phyloP scores from a whole-genome alignment of 2,797 vertebrate genomes.

The Merluccius polli region DNA sequence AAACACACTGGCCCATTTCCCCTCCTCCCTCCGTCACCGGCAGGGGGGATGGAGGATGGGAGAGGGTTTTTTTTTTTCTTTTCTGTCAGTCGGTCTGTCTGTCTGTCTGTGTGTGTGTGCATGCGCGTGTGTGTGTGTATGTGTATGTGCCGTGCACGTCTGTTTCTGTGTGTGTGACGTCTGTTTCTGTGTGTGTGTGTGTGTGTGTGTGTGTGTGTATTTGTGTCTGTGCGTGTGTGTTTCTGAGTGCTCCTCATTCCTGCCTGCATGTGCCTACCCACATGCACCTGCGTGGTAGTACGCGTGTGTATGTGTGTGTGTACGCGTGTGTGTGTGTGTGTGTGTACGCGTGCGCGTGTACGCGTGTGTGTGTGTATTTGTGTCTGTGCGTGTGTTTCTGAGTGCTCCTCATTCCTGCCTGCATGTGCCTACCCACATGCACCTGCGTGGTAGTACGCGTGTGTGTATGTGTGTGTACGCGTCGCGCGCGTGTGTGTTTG shows the following conservation, averaged over 20 bases:
- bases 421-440: not conserved
- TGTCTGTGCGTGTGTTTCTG: slow-evolving; percentile 2
- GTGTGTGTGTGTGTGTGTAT: not conserved
- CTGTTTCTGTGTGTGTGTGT: not conserved
- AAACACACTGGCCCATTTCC: slow-evolving; percentile 57
- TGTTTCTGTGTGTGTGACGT: too few relatives aligned
- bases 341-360: not conserved
- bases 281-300: not conserved
- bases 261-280: not conserved
- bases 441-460: not conserved
- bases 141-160: too few relatives aligned
- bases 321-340: slow-evolving; percentile 8
- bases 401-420: not conserved
- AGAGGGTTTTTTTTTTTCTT: not conserved
- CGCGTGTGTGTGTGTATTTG: not conserved
- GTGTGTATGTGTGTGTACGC: not conserved
- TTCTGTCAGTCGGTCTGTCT: not conserved
- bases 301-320: slow-evolving; percentile 6
- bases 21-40: slow-evolving; percentile 40
- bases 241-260: not conserved
- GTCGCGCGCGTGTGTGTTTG: slow-evolving; percentile 40
- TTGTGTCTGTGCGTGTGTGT: not conserved
- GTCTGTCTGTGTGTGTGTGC: not conserved
- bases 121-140: too few relatives aligned
- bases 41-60: slow-evolving; percentile 8